phyloP scores from a whole-genome alignment of 2,797 vertebrate species.

The Macroramphosus scolopax region DNA sequence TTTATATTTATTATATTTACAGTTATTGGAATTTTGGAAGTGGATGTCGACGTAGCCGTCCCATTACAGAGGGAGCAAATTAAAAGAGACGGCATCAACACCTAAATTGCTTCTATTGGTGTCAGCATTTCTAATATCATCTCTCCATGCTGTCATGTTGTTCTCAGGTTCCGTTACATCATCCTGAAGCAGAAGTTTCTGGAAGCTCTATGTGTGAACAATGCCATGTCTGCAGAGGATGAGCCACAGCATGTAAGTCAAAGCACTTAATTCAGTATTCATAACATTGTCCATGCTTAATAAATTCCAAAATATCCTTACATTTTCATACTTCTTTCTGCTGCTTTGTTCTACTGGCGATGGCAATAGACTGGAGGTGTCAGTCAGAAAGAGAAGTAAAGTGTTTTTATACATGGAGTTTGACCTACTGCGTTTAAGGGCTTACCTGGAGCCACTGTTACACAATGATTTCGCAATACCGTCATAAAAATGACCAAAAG shows the following conservation, averaged over 20 bases:
- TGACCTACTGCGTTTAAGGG: no score
- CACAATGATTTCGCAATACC: no score
- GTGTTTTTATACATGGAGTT: neutral
- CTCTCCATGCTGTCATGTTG: slow-evolving; percentile 15
- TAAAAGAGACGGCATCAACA: neutral
- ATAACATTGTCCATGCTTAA: no score
- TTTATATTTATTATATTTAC: neutral
- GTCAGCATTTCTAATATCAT: neutral
- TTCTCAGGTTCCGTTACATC: slow-evolving; percentile 92
- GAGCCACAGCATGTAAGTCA: slow-evolving; percentile 95
- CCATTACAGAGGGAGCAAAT: neutral
- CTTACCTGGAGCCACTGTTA: no score
- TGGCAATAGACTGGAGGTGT: no score
- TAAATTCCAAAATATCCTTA: no score
- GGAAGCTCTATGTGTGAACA: slow-evolving; percentile 97
- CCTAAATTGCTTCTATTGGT: neutral
- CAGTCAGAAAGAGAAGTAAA: no score
- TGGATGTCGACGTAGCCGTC: neutral
- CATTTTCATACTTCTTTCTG: neutral
- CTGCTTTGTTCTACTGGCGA: no score
- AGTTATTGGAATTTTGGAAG: neutral
- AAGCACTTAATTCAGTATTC: slow-evolving; percentile 1
- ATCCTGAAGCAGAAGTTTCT: slow-evolving; percentile 98
- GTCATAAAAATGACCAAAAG: no score
- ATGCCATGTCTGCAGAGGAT: slow-evolving; percentile 97